Evolutionary conservation across 2,888 invertebrate species (phyloP), one percentile per base, ranked within the genome.

Genomic region (Ametastegia equiseti): DNA sequence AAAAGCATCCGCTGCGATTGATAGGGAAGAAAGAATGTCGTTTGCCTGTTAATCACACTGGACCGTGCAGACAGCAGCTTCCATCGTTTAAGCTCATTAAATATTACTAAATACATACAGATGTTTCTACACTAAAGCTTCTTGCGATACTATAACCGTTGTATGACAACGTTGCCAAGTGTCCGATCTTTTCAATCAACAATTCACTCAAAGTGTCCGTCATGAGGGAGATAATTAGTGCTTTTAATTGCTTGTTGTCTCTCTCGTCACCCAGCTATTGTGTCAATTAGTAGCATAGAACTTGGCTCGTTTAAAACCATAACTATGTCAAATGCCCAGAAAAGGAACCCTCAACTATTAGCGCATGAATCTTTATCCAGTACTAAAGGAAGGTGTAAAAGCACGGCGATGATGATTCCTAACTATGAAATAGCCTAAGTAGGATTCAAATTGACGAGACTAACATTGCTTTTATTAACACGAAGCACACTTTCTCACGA

Each of bases 61-160:
- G 75, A 75, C 75, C 75, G 75, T 75, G 75, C 75, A 75, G 75
- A 75, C 75, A 54, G 75, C 75, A 50, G 75, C 54, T 75, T 75
- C 75, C 36, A 75, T 75, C 13, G 54, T 54, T 75, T 36, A 54
- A 54, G 75, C 71, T 47, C 39, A 39, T 67, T 67, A 39, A 39
- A 71, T 27, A 30, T 75, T 27, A 75, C 54, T 75, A 15, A 75
- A 54, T 54, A 54, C 50, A 45, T 50, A 50, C n/a, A 33, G 13
- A 27, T 36, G 11, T 47, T 47, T 71, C 23, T 50, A 33, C 15
- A 71, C 23, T 71, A 71, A 45, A 45, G 47, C 47, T 47, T 71
- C 45, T 71, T 27, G 15, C 9, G 2, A 30, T 39, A 67, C 71
- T 71, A 5, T 47, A n/a, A n/a, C 45, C 23, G 71, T 33, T 33